Conservation (phyloP, 53 echinoderm and acorn worm species). For the Temnopleurus reevesii region DNA sequence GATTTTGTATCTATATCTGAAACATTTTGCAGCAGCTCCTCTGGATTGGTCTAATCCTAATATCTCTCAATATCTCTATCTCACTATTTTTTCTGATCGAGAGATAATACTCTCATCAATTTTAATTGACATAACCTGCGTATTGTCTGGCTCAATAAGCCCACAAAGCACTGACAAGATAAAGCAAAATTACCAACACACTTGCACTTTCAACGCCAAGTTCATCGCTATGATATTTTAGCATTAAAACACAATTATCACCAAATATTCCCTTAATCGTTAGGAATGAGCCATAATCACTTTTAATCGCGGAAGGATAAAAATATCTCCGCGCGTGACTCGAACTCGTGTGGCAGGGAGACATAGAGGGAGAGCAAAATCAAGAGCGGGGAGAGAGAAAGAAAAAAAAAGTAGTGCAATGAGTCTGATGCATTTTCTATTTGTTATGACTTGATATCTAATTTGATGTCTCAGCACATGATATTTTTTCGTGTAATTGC, state of each 20-base stretch:
- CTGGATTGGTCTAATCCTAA: no score
- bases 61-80: no score
- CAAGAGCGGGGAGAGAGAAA: neutral
- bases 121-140: neutral
- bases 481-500: constrained; percentile 18
- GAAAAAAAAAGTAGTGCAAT: constrained; percentile 11
- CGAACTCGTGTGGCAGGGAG: neutral
- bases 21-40: no score
- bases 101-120: neutral
- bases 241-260: constrained; percentile 40
- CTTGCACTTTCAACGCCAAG: constrained; percentile 28
- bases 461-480: constrained; percentile 38
- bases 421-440: neutral
- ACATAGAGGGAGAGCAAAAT: no score
- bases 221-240: neutral
- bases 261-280: constrained; percentile 39
- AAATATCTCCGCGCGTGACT: constrained; percentile 47
- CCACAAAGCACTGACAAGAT: no score
- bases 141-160: neutral
- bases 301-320: constrained; percentile 59
- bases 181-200: no score
- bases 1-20: no score
- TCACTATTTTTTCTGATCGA: neutral
- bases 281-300: constrained; percentile 34
- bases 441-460: constrained; percentile 21